These are phyloP conservation scores for Dicyrtomina minuta DNA, from an alignment of 2,888 invertebrate genomes.

Conservation along the genomic window DNA sequence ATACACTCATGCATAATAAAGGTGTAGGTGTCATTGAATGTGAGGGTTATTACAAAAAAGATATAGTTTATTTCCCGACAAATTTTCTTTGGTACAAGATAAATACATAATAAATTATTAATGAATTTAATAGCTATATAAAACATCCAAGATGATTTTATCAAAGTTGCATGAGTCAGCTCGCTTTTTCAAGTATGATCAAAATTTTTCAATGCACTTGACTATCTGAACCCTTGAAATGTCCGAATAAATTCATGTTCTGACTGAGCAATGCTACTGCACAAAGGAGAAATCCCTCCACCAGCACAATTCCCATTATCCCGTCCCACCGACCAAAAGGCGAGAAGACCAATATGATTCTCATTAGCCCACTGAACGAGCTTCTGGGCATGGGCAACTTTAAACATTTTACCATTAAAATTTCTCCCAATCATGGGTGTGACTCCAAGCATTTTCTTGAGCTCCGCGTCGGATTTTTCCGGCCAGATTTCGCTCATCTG, in stretches of 20 bases:
- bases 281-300: slow-evolving; percentile 43
- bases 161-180: too few species aligned
- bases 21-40: too few species aligned
- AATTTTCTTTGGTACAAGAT: too few species aligned
- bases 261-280: slow-evolving; percentile 44
- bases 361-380: slow-evolving; percentile 48
- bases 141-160: too few species aligned
- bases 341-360: slow-evolving; percentile 43
- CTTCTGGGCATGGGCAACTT: slow-evolving; percentile 41
- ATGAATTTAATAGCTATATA: too few species aligned
- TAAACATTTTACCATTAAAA: slow-evolving; percentile 48
- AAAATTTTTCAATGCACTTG: background rate
- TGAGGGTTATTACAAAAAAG: too few species aligned
- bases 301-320: slow-evolving; percentile 48
- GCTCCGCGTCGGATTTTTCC: slow-evolving; percentile 42
- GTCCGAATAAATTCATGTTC: slow-evolving; percentile 49
- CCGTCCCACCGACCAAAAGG: slow-evolving; percentile 47
- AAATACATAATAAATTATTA: background rate
- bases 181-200: background rate
- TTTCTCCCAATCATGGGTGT: slow-evolving; percentile 51
- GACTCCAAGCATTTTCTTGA: slow-evolving; percentile 45
- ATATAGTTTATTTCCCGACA: background rate
- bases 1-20: too few species aligned
- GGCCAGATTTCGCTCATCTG: slow-evolving; percentile 52
- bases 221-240: slow-evolving; percentile 47